A percentile compares a stretch with the other conserved stretches of the same genome.
Evolutionary conservation across 2,888 invertebrate species (phyloP).

Genomic region (Ornithoptera priamus): DNA sequence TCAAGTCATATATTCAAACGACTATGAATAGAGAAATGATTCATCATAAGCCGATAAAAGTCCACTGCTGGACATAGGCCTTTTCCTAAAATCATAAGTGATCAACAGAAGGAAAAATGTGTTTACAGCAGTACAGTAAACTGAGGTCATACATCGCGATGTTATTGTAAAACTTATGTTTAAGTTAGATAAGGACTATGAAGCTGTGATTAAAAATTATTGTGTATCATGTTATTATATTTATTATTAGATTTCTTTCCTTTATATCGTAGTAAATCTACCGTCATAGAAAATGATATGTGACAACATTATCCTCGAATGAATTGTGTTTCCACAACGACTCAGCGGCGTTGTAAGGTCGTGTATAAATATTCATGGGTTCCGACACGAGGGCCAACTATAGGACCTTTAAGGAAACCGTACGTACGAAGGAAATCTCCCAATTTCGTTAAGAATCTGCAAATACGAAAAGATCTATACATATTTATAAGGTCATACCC

Average conservation of each 20-base stretch:
- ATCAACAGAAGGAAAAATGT: too few species aligned
- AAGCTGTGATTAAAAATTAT: too few species aligned
- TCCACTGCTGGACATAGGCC: too few species aligned
- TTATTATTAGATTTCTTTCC: background rate
- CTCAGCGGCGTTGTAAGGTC: slow-evolving; percentile 31
- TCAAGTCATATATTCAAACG: too few species aligned
- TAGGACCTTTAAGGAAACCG: background rate
- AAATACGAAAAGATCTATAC: background rate
- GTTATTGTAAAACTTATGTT: too few species aligned
- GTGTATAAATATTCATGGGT: slow-evolving; percentile 50
- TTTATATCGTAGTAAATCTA: background rate
- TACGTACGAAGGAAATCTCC: background rate
- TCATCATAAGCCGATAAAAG: too few species aligned
- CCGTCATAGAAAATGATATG: background rate
- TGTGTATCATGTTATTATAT: background rate
- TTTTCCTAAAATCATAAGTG: too few species aligned
- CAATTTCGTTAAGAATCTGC: slow-evolving; percentile 11
- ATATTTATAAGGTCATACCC: background rate
- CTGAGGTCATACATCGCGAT: too few species aligned
- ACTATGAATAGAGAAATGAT: too few species aligned
- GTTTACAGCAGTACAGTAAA: too few species aligned
- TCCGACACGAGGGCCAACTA: slow-evolving; percentile 32
- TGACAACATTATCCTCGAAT: slow-evolving; percentile 11
- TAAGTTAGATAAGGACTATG: too few species aligned
- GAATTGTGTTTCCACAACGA: slow-evolving; percentile 14